Base-by-base conservation (phyloP, 2,113 vertebrate species). In the Microcebus ravelobensis region DNA sequence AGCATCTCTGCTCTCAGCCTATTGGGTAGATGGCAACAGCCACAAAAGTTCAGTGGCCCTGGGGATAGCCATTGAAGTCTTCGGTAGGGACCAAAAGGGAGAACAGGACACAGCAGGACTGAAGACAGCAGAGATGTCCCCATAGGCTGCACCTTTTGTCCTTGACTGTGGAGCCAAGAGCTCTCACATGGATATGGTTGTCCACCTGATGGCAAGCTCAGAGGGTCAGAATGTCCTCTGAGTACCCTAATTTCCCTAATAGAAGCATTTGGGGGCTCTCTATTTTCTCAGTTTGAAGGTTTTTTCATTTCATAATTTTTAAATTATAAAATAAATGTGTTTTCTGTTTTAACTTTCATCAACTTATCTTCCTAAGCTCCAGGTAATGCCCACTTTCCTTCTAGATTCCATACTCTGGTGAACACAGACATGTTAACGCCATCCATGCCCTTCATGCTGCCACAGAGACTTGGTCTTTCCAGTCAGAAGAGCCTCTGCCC, bases 281-380 rank as follows among this genome's bases (percentile, higher is more conserved):
- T 73, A 39, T 59, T 31, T 48, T 96, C 86, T 84, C 31, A 39
- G 27, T 52, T 68, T 65, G 27, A 92, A 91, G 20, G 18, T 73
- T 14, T 71, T 87, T 96, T 85, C 27, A 82, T 55, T 90, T 95
- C 57, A 93, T 88, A 68, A 74, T 57, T 94, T 83, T 83, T 87
- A 73, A 74, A 48, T 2, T 2, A 70, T 39, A 8, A 96, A 73
- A 57, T 45, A 42, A 17, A 27, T 87, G 42, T 59, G 25, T 7
- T 68, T 73, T 81, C 7, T 67, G 76, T 83, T 17, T 67, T 61
- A 76, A 84, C 42, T 77, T 88, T 74, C 36, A 90, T 17, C 48
- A 63, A 15, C 6, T 29, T 76, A 1, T 48, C 70, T 90, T 90
- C 85, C 71, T 65, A 59, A 45, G n/a, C 18, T 77, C 36, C 45